These are phyloP conservation scores for Danio kyathit DNA, from an alignment of 2,797 vertebrate species.

Conservation along the genomic window DNA sequence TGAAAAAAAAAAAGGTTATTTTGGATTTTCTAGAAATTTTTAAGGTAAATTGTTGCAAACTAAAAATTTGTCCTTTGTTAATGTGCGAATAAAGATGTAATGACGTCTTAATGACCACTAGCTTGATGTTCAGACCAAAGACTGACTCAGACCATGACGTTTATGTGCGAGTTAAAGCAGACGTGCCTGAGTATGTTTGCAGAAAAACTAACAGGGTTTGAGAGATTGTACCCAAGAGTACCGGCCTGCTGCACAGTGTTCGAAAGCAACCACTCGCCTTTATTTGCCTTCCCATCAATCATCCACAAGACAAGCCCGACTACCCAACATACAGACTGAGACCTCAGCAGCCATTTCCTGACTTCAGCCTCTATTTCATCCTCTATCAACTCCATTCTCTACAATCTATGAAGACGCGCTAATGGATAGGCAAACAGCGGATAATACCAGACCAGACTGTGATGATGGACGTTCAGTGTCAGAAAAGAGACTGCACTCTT, in stretches of 20 bases:
- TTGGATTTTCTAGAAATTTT: too few relatives aligned
- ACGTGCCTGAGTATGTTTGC: conserved; percentile 13
- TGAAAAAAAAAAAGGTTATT: too few relatives aligned
- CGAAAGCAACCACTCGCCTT: conserved; percentile 58
- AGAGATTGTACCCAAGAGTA: conserved; percentile 56
- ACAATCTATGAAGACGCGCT: conserved; percentile 4
- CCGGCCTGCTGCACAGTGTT: conserved; percentile 24
- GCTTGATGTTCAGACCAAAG: conserved; percentile 10
- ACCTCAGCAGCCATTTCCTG: conserved; percentile 35
- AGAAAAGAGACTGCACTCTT: background rate
- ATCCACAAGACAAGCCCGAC: conserved; percentile 27
- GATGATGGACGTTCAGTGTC: background rate
- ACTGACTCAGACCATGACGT: background rate
- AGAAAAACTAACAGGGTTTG: conserved; percentile 45
- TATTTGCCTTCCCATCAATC: conserved; percentile 65
- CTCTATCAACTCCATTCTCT: conserved; percentile 19
- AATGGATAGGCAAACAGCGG: conserved; percentile 39
- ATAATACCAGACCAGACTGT: background rate
- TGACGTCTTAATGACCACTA: background rate
- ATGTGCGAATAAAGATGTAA: background rate
- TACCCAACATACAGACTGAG: conserved; percentile 8
- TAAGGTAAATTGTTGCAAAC: too few relatives aligned
- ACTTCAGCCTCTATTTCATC: conserved; percentile 26
- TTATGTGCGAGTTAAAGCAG: conserved; percentile 27
- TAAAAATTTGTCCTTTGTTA: background rate